A percentile compares a stretch with the other conserved stretches of the same genome.
phyloP scores from a whole-genome alignment of 2,888 invertebrate species.

The Ptilodon capucinus region DNA sequence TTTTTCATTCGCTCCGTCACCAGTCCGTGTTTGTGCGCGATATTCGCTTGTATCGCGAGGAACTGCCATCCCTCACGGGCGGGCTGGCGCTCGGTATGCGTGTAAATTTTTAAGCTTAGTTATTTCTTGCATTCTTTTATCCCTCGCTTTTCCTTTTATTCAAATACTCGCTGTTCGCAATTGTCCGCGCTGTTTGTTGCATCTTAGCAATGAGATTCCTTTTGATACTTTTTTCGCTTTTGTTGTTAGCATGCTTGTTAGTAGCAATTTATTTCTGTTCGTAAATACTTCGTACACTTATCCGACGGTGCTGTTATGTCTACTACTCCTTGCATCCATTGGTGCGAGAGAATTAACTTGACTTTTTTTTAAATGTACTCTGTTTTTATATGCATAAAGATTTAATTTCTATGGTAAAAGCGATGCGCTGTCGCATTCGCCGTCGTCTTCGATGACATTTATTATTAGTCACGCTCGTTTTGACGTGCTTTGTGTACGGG shows the following conservation, averaged over 20 bases:
- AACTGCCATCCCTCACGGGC: slow-evolving; percentile 59
- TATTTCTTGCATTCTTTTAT: slow-evolving; percentile 42
- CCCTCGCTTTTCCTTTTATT: slow-evolving; percentile 45
- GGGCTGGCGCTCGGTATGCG: slow-evolving; percentile 67
- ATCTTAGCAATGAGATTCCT: slow-evolving; percentile 12
- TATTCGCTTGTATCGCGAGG: slow-evolving; percentile 51
- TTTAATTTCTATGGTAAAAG: too few relatives aligned
- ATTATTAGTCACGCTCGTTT: too few relatives aligned
- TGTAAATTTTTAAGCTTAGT: slow-evolving; percentile 70
- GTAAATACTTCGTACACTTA: too few relatives aligned
- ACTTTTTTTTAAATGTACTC: too few relatives aligned
- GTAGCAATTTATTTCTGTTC: slow-evolving; percentile 11
- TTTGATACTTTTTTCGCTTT: slow-evolving; percentile 11
- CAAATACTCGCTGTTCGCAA: slow-evolving; percentile 49
- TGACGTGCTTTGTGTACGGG: too few relatives aligned
- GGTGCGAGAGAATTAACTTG: too few relatives aligned
- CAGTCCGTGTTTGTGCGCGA: slow-evolving; percentile 63
- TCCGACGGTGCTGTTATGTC: too few relatives aligned
- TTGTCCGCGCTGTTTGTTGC: slow-evolving; percentile 20
- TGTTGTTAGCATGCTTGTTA: background rate
- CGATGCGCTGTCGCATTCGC: too few relatives aligned
- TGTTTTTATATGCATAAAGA: too few relatives aligned
- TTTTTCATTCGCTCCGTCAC: slow-evolving; percentile 74
- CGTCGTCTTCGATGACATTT: too few relatives aligned
- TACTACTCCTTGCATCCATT: too few relatives aligned